phyloP scores from a whole-genome alignment of 1,140 invertebrate species.

The Ceratina calcarata region DNA sequence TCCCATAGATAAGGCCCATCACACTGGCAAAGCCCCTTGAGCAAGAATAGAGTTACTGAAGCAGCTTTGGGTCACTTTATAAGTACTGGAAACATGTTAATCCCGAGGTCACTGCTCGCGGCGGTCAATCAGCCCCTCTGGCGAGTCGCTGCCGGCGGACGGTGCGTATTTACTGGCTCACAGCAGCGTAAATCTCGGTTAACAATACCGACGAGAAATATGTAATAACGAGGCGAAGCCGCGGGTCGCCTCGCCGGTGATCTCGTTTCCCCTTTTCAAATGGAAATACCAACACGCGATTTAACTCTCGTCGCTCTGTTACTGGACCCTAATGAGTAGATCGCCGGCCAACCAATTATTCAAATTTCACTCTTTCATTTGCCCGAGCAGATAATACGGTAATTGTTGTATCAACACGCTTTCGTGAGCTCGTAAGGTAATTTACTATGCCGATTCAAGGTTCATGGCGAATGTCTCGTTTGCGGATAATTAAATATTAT shows the following conservation, averaged over 20 bases:
- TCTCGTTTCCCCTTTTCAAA: constrained; percentile 51
- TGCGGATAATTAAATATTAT: too few species aligned
- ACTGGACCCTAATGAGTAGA: background rate
- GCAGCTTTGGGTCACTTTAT: constrained; percentile 38
- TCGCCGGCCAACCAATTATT: too few species aligned
- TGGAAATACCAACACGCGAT: constrained; percentile 24
- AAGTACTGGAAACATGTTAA: constrained; percentile 60
- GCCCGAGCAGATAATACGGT: too few species aligned
- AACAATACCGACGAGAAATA: constrained; percentile 53
- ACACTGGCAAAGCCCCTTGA: too few species aligned
- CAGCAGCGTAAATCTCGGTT: constrained; percentile 60
- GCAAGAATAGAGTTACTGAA: constrained; percentile 20
- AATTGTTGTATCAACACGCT: too few species aligned
- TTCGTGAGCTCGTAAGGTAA: too few species aligned
- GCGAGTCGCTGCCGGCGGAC: constrained; percentile 47
- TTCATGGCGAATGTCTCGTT: too few species aligned
- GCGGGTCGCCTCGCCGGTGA: constrained; percentile 30
- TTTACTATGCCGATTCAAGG: too few species aligned
- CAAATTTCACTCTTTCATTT: too few species aligned
- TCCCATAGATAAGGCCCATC: too few species aligned
- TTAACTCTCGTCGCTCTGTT: background rate
- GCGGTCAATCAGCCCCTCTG: constrained; percentile 54
- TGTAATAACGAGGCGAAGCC: constrained; percentile 49
- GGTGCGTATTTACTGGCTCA: constrained; percentile 45
- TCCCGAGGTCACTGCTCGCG: constrained; percentile 29